Conservation (phyloP, 2,888 invertebrate genomes). For the Netelia inedita region DNA sequence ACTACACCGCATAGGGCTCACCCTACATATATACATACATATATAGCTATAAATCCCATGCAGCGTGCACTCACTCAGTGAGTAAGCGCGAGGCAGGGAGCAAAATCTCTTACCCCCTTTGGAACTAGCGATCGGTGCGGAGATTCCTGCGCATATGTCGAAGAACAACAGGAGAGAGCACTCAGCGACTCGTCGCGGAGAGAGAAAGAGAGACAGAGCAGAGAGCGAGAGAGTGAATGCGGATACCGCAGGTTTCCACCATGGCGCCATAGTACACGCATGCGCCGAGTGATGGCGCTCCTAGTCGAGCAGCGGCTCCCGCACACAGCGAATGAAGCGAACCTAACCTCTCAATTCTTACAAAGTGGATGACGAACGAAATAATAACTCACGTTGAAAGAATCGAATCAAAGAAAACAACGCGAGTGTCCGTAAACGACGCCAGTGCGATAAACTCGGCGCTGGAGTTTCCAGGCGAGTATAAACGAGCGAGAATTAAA, state of each 20-base stretch:
- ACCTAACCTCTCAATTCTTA: neutral
- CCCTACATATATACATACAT: neutral
- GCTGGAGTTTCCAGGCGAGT: no score
- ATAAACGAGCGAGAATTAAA: no score
- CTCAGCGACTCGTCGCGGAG: constrained; percentile 32
- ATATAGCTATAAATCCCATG: neutral
- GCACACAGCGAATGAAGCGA: constrained; percentile 18
- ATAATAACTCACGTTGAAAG: constrained; percentile 18
- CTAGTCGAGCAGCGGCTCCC: constrained; percentile 12
- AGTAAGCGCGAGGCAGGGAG: neutral
- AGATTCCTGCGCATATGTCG: constrained; percentile 42
- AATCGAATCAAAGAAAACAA: constrained; percentile 38
- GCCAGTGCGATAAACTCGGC: constrained; percentile 20
- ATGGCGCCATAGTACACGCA: constrained; percentile 53
- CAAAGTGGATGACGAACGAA: constrained; percentile 4
- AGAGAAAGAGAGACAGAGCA: constrained; percentile 32
- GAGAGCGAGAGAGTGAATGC: constrained; percentile 43
- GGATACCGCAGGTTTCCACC: constrained; percentile 56
- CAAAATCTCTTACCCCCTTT: constrained; percentile 12
- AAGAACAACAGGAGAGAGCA: constrained; percentile 47
- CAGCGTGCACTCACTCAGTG: constrained; percentile 18
- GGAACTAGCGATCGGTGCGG: constrained; percentile 21
- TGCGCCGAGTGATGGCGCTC: constrained; percentile 29
- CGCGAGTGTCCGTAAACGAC: constrained; percentile 10
- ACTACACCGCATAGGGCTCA: neutral